Evolutionary conservation across 2,797 vertebrate genomes (phyloP).

Genomic region (Amniataba percoides): DNA sequence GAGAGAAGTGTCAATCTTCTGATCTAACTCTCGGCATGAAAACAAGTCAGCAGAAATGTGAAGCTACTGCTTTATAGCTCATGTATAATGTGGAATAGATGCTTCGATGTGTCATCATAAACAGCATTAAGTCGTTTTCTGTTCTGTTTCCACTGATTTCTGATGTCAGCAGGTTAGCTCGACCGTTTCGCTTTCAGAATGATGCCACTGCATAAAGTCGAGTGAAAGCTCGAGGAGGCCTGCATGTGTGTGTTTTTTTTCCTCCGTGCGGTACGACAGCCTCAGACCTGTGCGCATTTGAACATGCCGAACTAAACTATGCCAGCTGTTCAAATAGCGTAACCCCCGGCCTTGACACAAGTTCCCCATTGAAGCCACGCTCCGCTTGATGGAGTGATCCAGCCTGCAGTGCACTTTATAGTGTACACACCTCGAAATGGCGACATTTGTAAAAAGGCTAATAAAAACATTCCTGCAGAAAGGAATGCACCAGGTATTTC

Average conservation of each 20-base stretch:
- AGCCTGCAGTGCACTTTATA: slow-evolving; percentile 82
- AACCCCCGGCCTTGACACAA: slow-evolving; percentile 74
- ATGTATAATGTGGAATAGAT: neutral
- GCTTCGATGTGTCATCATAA: neutral
- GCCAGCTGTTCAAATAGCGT: slow-evolving; percentile 87
- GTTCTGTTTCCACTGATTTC: slow-evolving; percentile 37
- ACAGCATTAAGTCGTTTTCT: neutral
- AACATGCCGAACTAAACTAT: slow-evolving; percentile 84
- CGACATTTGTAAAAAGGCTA: slow-evolving; percentile 83
- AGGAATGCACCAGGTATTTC: slow-evolving; percentile 85
- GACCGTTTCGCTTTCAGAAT: slow-evolving; percentile 27
- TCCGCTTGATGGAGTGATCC: slow-evolving; percentile 80
- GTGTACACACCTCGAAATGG: slow-evolving; percentile 84
- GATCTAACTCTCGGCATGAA: neutral
- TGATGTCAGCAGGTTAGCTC: slow-evolving; percentile 46
- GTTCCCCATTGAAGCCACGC: slow-evolving; percentile 81
- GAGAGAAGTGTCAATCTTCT: neutral
- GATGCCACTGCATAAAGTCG: slow-evolving; percentile 65
- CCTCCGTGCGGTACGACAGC: slow-evolving; percentile 63
- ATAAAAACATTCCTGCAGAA: slow-evolving; percentile 84
- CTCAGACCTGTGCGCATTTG: slow-evolving; percentile 77
- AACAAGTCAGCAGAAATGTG: neutral
- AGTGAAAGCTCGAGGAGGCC: slow-evolving; percentile 59
- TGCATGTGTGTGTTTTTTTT: slow-evolving; percentile 59
- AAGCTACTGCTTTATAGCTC: neutral